Percentiles rank a stretch among this genome's conserved stretches.
phyloP scores from a whole-genome alignment of 2,888 invertebrate genomes.

The Plagodis pulveraria region DNA sequence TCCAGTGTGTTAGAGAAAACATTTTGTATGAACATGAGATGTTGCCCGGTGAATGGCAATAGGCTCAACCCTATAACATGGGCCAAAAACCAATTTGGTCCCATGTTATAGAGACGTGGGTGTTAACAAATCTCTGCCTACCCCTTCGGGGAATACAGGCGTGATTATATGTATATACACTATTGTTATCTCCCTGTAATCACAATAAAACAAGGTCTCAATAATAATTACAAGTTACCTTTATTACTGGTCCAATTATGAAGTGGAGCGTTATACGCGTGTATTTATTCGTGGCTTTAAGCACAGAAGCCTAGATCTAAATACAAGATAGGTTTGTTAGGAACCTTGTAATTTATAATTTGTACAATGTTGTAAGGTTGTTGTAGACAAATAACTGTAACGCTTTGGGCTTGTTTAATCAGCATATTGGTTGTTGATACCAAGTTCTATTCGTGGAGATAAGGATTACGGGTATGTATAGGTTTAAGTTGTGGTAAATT shows the following conservation, averaged over 20 bases:
- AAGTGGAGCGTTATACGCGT: slow-evolving; percentile 44
- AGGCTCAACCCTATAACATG: no score
- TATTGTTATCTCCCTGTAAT: neutral
- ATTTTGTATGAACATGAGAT: no score
- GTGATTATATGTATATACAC: no score
- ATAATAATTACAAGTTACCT: slow-evolving; percentile 6
- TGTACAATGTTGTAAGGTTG: slow-evolving; percentile 21
- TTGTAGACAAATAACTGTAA: slow-evolving; percentile 21
- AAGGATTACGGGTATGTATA: neutral
- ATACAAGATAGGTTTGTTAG: slow-evolving; percentile 23
- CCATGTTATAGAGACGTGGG: no score
- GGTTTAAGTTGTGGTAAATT: neutral
- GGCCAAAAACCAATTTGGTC: no score
- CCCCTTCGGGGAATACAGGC: no score
- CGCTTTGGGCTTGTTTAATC: slow-evolving; percentile 15
- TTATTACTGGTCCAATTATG: slow-evolving; percentile 39
- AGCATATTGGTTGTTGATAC: slow-evolving; percentile 1
- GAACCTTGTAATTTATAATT: slow-evolving; percentile 35
- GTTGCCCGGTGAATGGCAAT: no score
- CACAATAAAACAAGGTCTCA: slow-evolving; percentile 2
- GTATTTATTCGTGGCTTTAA: slow-evolving; percentile 25
- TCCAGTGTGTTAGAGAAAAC: no score
- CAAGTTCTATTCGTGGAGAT: neutral
- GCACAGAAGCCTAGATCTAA: slow-evolving; percentile 36
- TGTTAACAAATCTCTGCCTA: no score